Conservation (phyloP, 2,797 vertebrate species). For the Carapus acus region DNA sequence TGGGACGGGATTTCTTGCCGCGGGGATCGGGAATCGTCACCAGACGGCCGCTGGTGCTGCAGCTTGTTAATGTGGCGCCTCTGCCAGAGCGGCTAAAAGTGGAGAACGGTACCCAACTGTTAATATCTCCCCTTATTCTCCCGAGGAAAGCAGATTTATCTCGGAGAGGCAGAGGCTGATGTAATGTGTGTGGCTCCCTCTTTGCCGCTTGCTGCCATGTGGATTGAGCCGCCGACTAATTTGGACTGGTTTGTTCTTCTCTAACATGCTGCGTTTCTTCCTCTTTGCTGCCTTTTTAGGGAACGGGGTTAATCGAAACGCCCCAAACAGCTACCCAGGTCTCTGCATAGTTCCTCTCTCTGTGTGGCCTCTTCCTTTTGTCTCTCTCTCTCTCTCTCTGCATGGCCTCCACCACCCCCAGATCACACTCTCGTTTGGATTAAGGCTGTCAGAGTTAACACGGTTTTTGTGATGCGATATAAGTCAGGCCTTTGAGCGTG, state of each 20-base stretch:
- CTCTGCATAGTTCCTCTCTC: slow-evolving; percentile 54
- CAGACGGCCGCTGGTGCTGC: slow-evolving; percentile 78
- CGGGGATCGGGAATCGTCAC: slow-evolving; percentile 79
- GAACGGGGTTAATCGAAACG: slow-evolving; percentile 67
- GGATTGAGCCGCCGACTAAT: slow-evolving; percentile 16
- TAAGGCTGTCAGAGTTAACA: no score
- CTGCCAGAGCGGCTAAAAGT: slow-evolving; percentile 61
- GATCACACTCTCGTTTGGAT: no score
- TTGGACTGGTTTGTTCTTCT: slow-evolving; percentile 21
- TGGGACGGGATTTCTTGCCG: slow-evolving; percentile 78
- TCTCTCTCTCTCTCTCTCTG: background rate
- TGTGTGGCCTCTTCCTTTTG: slow-evolving; percentile 42
- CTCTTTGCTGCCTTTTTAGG: slow-evolving; percentile 57
- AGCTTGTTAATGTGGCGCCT: slow-evolving; percentile 73
- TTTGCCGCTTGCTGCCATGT: background rate
- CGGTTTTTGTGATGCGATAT: no score
- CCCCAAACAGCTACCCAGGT: slow-evolving; percentile 74
- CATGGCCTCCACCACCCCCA: background rate
- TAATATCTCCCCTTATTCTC: background rate
- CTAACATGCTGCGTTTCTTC: slow-evolving; percentile 52
- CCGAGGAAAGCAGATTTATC: no score
- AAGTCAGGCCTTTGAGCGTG: no score
- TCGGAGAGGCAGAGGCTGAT: no score
- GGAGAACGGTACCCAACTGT: slow-evolving; percentile 63
- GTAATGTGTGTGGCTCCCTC: no score